Evolutionary conservation across 2,888 invertebrate genomes (phyloP).

Genomic region (Tetanocera ferruginea): DNA sequence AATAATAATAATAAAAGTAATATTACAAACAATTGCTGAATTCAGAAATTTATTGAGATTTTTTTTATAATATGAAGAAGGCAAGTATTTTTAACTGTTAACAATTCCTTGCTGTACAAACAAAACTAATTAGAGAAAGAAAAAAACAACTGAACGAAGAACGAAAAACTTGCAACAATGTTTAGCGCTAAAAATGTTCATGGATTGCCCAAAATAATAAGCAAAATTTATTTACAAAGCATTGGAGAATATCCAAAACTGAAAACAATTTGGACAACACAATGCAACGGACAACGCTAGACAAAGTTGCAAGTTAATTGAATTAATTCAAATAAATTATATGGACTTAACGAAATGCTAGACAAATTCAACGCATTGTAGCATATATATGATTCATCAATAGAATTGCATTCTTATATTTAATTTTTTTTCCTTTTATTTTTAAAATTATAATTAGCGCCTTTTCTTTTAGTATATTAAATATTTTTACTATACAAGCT

Average conservation of each 20-base stretch:
- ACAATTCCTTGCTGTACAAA: constrained; percentile 30
- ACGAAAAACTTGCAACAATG: background rate
- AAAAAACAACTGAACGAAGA: background rate
- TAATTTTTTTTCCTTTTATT: background rate
- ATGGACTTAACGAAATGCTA: background rate
- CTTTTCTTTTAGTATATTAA: constrained; percentile 45
- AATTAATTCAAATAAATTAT: background rate
- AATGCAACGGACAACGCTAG: background rate
- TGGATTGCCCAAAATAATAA: background rate
- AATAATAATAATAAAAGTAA: background rate
- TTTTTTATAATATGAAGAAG: background rate
- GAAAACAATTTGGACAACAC: background rate
- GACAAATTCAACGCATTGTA: too few species aligned
- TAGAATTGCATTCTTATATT: background rate
- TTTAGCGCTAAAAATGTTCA: background rate
- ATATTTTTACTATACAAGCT: constrained; percentile 66
- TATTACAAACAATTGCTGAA: background rate
- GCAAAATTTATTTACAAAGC: constrained; percentile 1
- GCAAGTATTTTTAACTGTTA: constrained; percentile 19
- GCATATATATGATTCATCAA: too few species aligned
- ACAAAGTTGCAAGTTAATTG: background rate
- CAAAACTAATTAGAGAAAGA: background rate
- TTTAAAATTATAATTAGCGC: constrained; percentile 7
- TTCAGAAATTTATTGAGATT: background rate
- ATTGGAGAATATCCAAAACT: background rate